These are phyloP conservation scores for Dascillus cervinus DNA, from an alignment of 2,888 invertebrate species.

Conservation along the genomic window DNA sequence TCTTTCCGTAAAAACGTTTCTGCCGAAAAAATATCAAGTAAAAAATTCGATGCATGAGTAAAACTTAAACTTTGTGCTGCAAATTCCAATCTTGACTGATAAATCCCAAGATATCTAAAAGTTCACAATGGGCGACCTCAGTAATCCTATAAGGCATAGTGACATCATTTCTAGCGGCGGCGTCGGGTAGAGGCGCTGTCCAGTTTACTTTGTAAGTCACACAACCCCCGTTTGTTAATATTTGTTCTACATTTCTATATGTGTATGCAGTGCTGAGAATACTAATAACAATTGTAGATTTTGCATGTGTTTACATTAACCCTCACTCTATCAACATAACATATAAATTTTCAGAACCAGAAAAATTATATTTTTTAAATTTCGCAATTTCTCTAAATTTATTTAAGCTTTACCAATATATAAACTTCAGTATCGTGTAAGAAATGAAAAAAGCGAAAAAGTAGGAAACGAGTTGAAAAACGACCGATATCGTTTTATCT, in stretches of 20 bases:
- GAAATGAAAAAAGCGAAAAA: too few relatives aligned
- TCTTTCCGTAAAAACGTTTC: too few relatives aligned
- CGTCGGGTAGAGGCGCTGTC: slow-evolving; percentile 9
- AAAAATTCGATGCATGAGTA: background rate
- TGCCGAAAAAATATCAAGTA: background rate
- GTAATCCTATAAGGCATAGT: slow-evolving; percentile 28
- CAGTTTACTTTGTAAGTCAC: slow-evolving; percentile 26
- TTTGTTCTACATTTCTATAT: slow-evolving; percentile 16
- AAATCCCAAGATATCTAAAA: slow-evolving; percentile 30
- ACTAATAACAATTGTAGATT: slow-evolving; percentile 16
- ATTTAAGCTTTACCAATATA: too few relatives aligned
- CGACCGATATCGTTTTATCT: slow-evolving; percentile 23
- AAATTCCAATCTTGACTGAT: slow-evolving; percentile 30
- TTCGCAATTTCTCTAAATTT: too few relatives aligned
- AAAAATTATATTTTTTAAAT: too few relatives aligned
- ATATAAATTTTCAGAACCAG: too few relatives aligned
- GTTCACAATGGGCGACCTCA: slow-evolving; percentile 29
- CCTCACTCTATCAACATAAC: slow-evolving; percentile 8
- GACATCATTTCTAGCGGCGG: slow-evolving; percentile 22
- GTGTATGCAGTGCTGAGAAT: slow-evolving; percentile 16
- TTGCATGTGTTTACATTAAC: slow-evolving; percentile 9
- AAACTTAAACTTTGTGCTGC: slow-evolving; percentile 16
- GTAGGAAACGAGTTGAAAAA: slow-evolving; percentile 17
- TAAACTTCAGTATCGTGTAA: too few relatives aligned
- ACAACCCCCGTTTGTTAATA: slow-evolving; percentile 16